Percentiles rank a stretch among this genome's conserved stretches.
phyloP scores from a whole-genome alignment of 2,113 vertebrate genomes.

The Tychaedon coryphoeus region DNA sequence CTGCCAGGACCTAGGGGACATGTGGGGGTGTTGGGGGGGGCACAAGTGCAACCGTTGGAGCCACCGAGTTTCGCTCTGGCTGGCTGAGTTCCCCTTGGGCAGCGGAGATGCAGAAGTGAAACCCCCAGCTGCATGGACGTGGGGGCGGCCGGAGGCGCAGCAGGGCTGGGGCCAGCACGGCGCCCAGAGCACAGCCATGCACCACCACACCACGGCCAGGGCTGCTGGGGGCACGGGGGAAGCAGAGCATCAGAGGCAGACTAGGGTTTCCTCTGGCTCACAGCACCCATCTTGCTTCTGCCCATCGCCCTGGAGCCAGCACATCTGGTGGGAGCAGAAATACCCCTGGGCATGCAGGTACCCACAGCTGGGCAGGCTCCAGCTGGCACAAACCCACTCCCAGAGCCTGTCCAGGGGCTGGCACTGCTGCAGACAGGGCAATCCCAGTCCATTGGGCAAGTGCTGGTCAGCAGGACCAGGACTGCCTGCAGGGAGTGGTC shows the following conservation, averaged over 20 bases:
- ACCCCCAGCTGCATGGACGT: slow-evolving; percentile 74
- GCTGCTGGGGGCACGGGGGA: accelerated
- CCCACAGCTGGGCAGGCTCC: neutral
- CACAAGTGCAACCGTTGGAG: slow-evolving; percentile 54
- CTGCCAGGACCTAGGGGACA: neutral
- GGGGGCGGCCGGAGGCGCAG: neutral
- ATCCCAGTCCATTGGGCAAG: accelerated
- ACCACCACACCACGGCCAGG: neutral
- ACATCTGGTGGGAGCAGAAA: neutral
- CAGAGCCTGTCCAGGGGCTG: accelerated
- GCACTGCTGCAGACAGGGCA: too few relatives aligned
- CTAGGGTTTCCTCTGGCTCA: neutral
- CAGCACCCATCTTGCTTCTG: neutral
- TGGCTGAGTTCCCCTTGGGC: slow-evolving; percentile 72
- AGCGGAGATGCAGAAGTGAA: slow-evolving; percentile 76
- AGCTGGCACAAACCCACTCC: accelerated
- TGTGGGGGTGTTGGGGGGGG: neutral
- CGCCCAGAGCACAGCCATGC: neutral
- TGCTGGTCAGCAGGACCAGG: neutral
- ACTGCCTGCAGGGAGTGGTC: accelerated
- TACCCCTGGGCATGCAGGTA: accelerated
- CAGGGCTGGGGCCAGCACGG: accelerated
- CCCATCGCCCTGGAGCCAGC: accelerated
- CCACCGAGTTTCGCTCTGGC: slow-evolving; percentile 66
- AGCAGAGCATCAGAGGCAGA: accelerated